Base-by-base conservation (phyloP, 2,888 invertebrate species). In the Argyresthia goedartella region DNA sequence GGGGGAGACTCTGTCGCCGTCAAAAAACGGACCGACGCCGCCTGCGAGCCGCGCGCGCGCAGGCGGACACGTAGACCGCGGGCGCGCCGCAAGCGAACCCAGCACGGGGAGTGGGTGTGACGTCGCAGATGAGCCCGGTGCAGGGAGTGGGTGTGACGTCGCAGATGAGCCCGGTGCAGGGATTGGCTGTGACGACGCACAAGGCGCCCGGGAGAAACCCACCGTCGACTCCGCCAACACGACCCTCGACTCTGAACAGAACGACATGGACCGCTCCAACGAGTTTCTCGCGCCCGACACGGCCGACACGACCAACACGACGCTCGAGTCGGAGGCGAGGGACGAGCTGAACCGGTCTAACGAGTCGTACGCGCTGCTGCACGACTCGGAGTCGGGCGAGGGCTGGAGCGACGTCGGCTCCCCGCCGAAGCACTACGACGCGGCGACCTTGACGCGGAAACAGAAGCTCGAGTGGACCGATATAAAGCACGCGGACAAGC, bases 21-120 rank as follows among this genome's bases (percentile, higher is more conserved):
- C 92, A 92, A 92, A 92, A 93, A 93, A 92, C 92, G 92, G 77
- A 81, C 87, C 79, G 84, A 89, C 88, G 90, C 91, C 92, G 92
- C 89, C 91, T 92, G 92, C 89, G 87, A 81, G 73, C 75, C 85
- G 77, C 88, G 88, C 88, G 74, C 72, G 72, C 81, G 85, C 79
- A 81, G 84, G 72, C 81, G 84, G 65, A 69, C 70, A 60, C 73
- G 69, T 64, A 54, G 60, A 10, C 49, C 46, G 13, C 53, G 53
- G 53, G 64, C 54, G 73, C 71, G n/a, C n/a, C n/a, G n/a, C n/a
- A n/a, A n/a, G n/a, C n/a, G n/a, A n/a, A n/a, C n/a, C n/a, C n/a
- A n/a, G n/a, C n/a, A 68, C 77, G 79, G 79, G 66, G 73, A 76
- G 69, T 88, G 88, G 86, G 82, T 87, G 68, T 87, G 79, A 81